Conservation (phyloP, 2,113 vertebrate species). For the Phyllostomus discolor region DNA sequence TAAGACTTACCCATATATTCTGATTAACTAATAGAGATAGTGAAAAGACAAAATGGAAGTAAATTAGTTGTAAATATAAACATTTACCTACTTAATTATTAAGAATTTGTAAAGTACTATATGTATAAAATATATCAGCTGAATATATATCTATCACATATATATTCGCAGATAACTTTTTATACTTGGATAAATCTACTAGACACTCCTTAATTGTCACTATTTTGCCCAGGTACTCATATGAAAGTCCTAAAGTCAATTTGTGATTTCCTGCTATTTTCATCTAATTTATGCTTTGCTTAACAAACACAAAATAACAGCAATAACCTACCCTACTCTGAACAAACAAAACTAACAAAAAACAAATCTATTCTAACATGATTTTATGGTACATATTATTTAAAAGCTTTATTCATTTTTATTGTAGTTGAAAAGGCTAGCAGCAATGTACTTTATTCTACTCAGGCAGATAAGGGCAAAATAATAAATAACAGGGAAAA, state of each 20-base stretch:
- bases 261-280: neutral
- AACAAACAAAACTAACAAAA: neutral
- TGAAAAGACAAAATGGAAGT: neutral
- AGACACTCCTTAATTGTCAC: neutral
- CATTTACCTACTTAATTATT: neutral
- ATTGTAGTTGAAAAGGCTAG: neutral
- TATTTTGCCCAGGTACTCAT: neutral
- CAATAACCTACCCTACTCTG: neutral
- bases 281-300: neutral
- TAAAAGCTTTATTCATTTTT: neutral
- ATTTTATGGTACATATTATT: conserved; percentile 7
- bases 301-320: neutral
- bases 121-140: neutral
- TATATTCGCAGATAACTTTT: neutral
- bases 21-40: neutral
- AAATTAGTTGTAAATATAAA: neutral
- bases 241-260: neutral
- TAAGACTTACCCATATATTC: neutral
- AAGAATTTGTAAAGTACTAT: neutral
- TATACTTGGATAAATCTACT: neutral
- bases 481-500: conserved; percentile 52
- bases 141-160: neutral
- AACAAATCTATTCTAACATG: conserved; percentile 9
- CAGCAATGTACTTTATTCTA: conserved; percentile 39
- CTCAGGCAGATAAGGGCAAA: conserved; percentile 49